Evolutionary conservation across 2,113 vertebrate species (phyloP), one percentile per base, ranked within the genome.

Genomic region (Malurus cyaneus): DNA sequence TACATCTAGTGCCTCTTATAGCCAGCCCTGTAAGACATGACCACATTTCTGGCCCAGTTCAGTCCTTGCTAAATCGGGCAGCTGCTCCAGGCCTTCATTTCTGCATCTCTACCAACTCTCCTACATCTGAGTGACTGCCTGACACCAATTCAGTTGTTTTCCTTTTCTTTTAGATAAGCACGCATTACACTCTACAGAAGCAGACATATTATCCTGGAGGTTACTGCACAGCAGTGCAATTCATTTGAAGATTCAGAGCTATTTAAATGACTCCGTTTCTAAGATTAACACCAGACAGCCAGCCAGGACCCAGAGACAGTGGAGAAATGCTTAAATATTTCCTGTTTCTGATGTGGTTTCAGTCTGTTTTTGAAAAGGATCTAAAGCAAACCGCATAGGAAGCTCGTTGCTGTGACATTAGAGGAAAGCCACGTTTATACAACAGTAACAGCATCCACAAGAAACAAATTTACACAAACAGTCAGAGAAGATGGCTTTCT

Each of bases 271-370:
- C 93, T 90, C 81, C 83, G 62, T 36, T 57, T 49, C 88, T 86
- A 78, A 95, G 93, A 95, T 95, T 83, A 96, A 94, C 79, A 65
- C 79, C 86, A 93, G 84, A 77, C 71, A 89, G 60, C 18, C 81
- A 77, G 69, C 72, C 67, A 89, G 49, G 60, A 80, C 44, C 11
- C 79, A 74, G 79, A 94, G 93, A 93, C 70, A 93, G 86, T 44
- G 39, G 44, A 94, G 70, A 17, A 76, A 49, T 0, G 4, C n/a
- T 70, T 56, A 73, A 86, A 60, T 83, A 88, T 78, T 93, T 92
- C 82, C 79, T 50, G 52, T 64, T 88, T 94, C 85, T 94, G 89
- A 92, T 96, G 92, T 92, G 95, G 94, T 79, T 94, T 79, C 49
- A 74, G 61, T 65, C 31, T 86, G 83, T 88, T 82, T 95, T 94